Evolutionary conservation across 2,888 invertebrate genomes (phyloP).

Genomic region (Amblyjoppa fuscipennis): DNA sequence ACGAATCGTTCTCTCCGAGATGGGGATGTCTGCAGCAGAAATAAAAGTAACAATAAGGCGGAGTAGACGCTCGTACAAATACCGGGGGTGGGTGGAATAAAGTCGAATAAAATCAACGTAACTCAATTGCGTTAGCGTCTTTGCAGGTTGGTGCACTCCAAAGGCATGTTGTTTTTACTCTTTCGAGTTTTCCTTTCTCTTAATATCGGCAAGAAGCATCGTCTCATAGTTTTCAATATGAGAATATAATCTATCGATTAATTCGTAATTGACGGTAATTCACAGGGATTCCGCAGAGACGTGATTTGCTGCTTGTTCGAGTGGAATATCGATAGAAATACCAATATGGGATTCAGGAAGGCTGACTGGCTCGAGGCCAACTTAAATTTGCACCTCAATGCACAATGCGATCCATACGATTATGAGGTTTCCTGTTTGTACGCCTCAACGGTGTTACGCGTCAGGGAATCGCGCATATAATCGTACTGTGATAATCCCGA

Average conservation of each 20-base stretch:
- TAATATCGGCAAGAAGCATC: background rate
- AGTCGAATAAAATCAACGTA: constrained; percentile 84
- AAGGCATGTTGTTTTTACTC: constrained; percentile 69
- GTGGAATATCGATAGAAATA: constrained; percentile 63
- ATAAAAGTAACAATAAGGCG: constrained; percentile 72
- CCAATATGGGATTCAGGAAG: constrained; percentile 43
- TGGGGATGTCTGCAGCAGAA: constrained; percentile 65
- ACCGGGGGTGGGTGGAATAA: constrained; percentile 77
- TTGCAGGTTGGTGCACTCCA: constrained; percentile 76
- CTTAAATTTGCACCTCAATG: constrained; percentile 70
- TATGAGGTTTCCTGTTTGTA: constrained; percentile 50
- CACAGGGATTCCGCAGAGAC: constrained; percentile 21
- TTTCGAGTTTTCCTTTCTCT: too few relatives aligned
- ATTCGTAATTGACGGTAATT: constrained; percentile 21
- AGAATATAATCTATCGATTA: background rate
- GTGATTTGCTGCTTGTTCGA: constrained; percentile 56
- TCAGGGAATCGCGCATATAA: constrained; percentile 52
- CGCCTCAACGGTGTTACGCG: constrained; percentile 54
- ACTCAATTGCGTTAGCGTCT: constrained; percentile 83
- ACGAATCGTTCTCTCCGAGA: constrained; percentile 36
- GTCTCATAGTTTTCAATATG: background rate
- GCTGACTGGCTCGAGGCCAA: constrained; percentile 55
- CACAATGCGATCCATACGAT: constrained; percentile 68
- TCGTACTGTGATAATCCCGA: constrained; percentile 55
- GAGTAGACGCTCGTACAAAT: constrained; percentile 64